These are phyloP conservation scores for Agrypnia vestita DNA, from an alignment of 1,140 invertebrate genomes.

Conservation along the genomic window DNA sequence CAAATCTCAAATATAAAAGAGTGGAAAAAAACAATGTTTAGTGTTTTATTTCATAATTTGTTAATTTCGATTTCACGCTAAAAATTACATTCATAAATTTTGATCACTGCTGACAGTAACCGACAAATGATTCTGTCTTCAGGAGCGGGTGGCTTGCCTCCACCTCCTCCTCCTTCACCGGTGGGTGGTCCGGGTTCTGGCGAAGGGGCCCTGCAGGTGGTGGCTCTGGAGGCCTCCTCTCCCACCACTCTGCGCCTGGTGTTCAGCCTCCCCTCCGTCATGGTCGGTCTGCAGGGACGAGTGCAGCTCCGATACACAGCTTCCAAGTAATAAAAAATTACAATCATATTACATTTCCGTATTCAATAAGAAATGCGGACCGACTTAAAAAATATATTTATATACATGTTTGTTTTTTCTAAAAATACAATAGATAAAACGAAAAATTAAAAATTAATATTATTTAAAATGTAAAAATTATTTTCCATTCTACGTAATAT, in stretches of 20 bases:
- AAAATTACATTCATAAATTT: no score
- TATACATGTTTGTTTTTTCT: no score
- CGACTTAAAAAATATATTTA: no score
- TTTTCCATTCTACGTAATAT: no score
- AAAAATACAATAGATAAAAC: no score
- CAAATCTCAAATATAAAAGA: no score
- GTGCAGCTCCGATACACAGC: constrained; percentile 89
- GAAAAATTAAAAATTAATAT: no score
- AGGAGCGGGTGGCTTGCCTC: constrained; percentile 51
- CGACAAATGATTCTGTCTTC: neutral
- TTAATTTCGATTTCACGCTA: no score
- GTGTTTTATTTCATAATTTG: no score
- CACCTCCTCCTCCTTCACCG: neutral
- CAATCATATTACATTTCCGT: neutral
- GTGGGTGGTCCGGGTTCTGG: constrained; percentile 5
- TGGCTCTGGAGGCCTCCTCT: constrained; percentile 83
- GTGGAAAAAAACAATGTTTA: no score
- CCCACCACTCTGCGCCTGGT: constrained; percentile 84
- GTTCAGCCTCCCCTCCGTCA: constrained; percentile 85
- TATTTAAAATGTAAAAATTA: no score
- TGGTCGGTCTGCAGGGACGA: constrained; percentile 88
- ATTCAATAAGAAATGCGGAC: no score
- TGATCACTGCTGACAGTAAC: neutral
- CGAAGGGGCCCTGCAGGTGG: constrained; percentile 73
- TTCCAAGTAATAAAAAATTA: constrained; percentile 71